Evolutionary conservation across 2,888 invertebrate species (phyloP).

Genomic region (Drosophila neoperkinsi): DNA sequence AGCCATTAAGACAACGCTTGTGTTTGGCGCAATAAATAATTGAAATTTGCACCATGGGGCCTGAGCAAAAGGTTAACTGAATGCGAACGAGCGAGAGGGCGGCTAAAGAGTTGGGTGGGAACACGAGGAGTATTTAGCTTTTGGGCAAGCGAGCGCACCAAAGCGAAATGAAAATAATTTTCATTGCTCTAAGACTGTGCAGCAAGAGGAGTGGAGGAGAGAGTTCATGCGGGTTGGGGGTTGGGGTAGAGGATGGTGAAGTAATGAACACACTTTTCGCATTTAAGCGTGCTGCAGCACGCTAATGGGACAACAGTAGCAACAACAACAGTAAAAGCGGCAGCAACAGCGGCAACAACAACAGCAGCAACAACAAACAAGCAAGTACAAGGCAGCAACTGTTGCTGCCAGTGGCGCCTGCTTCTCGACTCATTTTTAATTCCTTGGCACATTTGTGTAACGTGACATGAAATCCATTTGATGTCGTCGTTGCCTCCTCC

Average conservation of each 20-base stretch:
- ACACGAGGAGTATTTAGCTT: constrained; percentile 60
- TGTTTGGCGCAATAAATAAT: constrained; percentile 75
- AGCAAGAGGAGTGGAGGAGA: neutral
- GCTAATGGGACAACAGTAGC: constrained; percentile 75
- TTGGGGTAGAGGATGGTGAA: constrained; percentile 22
- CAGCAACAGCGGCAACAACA: constrained; percentile 26
- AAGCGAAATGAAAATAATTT: constrained; percentile 78
- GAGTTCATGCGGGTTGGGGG: neutral
- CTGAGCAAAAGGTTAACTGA: constrained; percentile 51
- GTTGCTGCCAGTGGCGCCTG: constrained; percentile 69
- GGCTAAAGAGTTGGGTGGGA: constrained; percentile 43
- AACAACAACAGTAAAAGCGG: constrained; percentile 17
- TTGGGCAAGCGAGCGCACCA: constrained; percentile 77
- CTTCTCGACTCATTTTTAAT: constrained; percentile 76
- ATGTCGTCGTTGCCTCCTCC: constrained; percentile 55
- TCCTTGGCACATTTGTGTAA: constrained; percentile 80
- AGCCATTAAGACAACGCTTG: constrained; percentile 69
- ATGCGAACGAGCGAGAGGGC: constrained; percentile 28
- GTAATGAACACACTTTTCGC: constrained; percentile 81
- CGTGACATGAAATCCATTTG: constrained; percentile 81
- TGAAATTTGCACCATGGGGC: constrained; percentile 65
- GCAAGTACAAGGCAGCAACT: constrained; percentile 58
- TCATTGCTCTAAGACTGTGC: constrained; percentile 65
- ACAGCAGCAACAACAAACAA: constrained; percentile 19
- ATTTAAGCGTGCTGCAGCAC: constrained; percentile 75